Evolutionary conservation across 2,797 vertebrate genomes (phyloP), one percentile per base, ranked within the genome.

Genomic region (Oreochromis grahami): DNA sequence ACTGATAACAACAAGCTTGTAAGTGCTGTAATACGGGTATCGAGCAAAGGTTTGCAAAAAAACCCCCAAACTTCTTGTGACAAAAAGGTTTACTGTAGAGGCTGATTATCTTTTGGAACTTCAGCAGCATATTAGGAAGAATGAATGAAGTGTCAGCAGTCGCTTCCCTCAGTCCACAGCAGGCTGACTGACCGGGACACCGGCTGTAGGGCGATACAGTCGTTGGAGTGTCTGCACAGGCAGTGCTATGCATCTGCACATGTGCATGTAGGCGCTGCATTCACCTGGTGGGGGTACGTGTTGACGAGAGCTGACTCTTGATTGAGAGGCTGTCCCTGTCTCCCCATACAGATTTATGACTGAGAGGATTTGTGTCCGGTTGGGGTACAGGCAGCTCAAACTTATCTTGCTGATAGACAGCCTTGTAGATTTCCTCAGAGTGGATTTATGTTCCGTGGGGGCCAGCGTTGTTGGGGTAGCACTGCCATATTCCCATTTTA

Each of bases 331-430:
- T 79, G 90, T 90, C 92, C 91, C 90, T 84, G 83, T 86, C 89
- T 87, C 88, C 88, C 89, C 80, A 4, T 68, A 70, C 90, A 92
- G 91, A 94, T 94, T 93, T 94, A 93, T 90, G 90, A 92, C 89
- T 77, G 84, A 85, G 84, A 92, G 89, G 90, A 95, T 93, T 90
- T 93, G 93, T 93, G 93, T 94, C 92, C 91, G 74, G 91, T 90
- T 76, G 83, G 76, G 81, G 63, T 83, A 17, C 81, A 82, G 87
- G 84, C 89, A 60, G 88, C 89, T 88, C 88, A 85, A 89, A 94
- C 90, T 87, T 87, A 88, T 93, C 90, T 88, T 83, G 89, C 87
- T 91, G 92, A 94, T 93, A 50, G 94, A 93, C 93, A 92, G 84
- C 88, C 92, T 78, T 88, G 87, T 87, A 92, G 89, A 91, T 93